Conservation (phyloP, 2,797 vertebrate species). For the Myotis findleyi region DNA sequence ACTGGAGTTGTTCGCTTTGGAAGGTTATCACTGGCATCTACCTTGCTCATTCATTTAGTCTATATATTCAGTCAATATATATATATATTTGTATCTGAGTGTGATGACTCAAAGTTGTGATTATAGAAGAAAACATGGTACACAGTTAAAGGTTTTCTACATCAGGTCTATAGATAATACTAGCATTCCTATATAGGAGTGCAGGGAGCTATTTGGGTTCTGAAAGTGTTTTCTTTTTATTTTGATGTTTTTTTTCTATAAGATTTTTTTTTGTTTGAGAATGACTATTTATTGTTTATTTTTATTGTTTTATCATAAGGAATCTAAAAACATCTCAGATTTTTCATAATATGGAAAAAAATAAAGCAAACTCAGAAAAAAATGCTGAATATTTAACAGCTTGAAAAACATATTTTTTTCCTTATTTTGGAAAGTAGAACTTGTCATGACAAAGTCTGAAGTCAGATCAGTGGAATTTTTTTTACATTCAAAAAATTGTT, state of each 20-base stretch:
- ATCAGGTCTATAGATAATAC: not conserved
- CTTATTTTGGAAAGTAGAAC: slow-evolving; percentile 28
- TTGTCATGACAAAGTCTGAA: not conserved
- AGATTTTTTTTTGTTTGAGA: not conserved
- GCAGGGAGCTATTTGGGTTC: not conserved
- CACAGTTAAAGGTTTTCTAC: not conserved
- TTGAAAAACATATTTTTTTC: slow-evolving; percentile 9
- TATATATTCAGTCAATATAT: not conserved
- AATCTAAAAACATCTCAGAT: not conserved
- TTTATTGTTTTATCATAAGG: not conserved
- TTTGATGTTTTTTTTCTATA: not conserved
- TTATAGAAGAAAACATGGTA: not conserved
- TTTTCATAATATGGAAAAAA: not conserved
- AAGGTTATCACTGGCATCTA: not conserved
- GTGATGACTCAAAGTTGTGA: not conserved
- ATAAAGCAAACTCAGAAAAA: not conserved
- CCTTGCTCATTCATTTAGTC: not conserved
- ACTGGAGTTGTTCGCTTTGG: not conserved
- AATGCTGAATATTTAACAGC: not conserved
- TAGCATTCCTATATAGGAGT: not conserved
- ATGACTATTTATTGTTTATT: not conserved
- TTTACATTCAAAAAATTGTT: not conserved
- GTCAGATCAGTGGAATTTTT: slow-evolving; percentile 34
- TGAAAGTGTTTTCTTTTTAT: slow-evolving; percentile 3
- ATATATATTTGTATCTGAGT: not conserved